phyloP scores from a whole-genome alignment of 2,888 invertebrate species.

The Psylliodes chrysocephalus region DNA sequence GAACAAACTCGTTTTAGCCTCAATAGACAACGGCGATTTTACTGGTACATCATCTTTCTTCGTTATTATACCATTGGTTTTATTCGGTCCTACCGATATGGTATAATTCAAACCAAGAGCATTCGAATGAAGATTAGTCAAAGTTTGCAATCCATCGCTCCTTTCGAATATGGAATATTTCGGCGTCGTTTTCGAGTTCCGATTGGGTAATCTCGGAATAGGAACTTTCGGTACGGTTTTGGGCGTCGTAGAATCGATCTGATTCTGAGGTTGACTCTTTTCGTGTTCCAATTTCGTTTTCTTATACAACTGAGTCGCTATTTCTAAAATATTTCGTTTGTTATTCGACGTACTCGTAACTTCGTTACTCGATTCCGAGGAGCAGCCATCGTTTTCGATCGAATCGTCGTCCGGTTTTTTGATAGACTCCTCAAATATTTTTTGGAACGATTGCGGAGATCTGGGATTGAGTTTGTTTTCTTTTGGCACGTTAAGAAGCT shows the following conservation, averaged over 20 bases:
- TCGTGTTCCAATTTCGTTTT: slow-evolving; percentile 57
- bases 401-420: slow-evolving; percentile 47
- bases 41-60: slow-evolving; percentile 38
- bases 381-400: too few relatives aligned
- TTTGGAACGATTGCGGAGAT: slow-evolving; percentile 60
- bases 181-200: slow-evolving; percentile 40
- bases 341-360: slow-evolving; percentile 29
- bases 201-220: slow-evolving; percentile 54
- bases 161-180: slow-evolving; percentile 26
- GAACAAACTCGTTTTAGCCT: slow-evolving; percentile 7
- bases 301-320: slow-evolving; percentile 59
- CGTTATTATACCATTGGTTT: slow-evolving; percentile 43
- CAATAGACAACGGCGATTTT: slow-evolving; percentile 22
- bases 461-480: slow-evolving; percentile 46
- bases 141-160: slow-evolving; percentile 43
- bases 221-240: slow-evolving; percentile 51
- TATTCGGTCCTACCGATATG: slow-evolving; percentile 54
- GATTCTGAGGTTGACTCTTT: slow-evolving; percentile 32
- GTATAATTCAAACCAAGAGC: slow-evolving; percentile 61
- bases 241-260: slow-evolving; percentile 23
- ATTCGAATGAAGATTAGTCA: slow-evolving; percentile 56
- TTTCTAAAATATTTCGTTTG: slow-evolving; percentile 59
- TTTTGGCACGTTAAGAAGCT: slow-evolving; percentile 42
- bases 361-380: slow-evolving; percentile 37
- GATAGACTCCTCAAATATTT: slow-evolving; percentile 63